A percentile compares a stretch with the other conserved stretches of the same genome.
Conservation (phyloP, 2,797 vertebrate genomes). For the Chrysolophus pictus region DNA sequence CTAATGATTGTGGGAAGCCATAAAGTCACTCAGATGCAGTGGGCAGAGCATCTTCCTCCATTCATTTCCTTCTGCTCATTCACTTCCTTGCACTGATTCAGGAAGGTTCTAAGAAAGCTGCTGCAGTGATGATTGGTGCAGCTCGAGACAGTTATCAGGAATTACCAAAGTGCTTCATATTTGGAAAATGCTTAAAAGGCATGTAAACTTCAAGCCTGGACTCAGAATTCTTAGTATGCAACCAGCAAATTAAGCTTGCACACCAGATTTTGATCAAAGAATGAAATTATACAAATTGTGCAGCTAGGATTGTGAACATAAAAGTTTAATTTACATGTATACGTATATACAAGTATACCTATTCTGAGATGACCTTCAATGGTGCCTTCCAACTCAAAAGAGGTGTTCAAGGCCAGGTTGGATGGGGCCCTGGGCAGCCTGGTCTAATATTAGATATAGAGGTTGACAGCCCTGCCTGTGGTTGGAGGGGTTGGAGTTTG, state of each 20-base stretch:
- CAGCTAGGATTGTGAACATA: background rate
- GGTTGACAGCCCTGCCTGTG: no score
- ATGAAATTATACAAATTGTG: background rate
- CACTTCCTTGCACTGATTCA: background rate
- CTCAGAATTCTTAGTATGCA: background rate
- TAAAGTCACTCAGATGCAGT: background rate
- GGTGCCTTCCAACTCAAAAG: no score
- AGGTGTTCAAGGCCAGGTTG: no score
- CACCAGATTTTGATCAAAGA: background rate
- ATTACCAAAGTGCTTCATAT: background rate
- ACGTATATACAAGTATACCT: background rate
- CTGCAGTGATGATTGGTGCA: background rate
- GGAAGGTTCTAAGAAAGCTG: background rate
- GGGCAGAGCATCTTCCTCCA: background rate
- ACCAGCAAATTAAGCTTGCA: background rate
- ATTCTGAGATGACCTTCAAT: no score
- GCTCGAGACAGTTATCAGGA: background rate
- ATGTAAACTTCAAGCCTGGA: accelerated
- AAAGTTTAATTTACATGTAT: background rate
- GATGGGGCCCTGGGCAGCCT: no score
- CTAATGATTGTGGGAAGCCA: background rate
- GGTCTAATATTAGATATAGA: no score
- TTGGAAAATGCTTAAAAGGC: background rate
- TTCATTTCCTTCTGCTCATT: background rate
- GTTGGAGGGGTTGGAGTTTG: no score